Evolutionary conservation across 2,888 invertebrate species (phyloP).

Genomic region (Ennomos quercinarius): DNA sequence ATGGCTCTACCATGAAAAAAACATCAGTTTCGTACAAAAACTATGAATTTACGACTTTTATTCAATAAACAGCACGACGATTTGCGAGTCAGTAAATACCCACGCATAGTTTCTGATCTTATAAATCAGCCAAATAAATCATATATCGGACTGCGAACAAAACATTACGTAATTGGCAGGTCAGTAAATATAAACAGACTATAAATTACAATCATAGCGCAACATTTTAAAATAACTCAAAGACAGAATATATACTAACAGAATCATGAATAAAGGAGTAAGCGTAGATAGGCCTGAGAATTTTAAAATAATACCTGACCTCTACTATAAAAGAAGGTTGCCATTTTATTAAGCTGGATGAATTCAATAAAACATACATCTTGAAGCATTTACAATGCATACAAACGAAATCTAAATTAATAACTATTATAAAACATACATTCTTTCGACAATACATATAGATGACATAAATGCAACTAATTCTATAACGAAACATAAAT

Average conservation of each 20-base stretch:
- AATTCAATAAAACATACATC: no score
- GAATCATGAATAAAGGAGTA: conserved; percentile 44
- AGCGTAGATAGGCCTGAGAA: no score
- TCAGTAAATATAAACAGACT: conserved; percentile 46
- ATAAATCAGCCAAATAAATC: conserved; percentile 27
- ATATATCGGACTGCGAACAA: conserved; percentile 21
- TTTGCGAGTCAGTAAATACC: conserved; percentile 35
- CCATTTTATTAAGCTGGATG: no score
- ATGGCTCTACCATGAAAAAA: not conserved
- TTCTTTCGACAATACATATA: no score
- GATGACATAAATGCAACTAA: no score
- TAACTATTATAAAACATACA: no score
- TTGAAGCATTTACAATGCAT: no score
- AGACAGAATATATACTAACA: conserved; percentile 44
- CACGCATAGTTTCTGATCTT: conserved; percentile 30
- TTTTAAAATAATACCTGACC: no score
- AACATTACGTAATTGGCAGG: conserved; percentile 32
- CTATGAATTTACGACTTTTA: conserved; percentile 4
- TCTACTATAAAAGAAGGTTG: no score
- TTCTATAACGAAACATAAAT: no score
- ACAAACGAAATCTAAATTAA: no score
- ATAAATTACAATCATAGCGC: conserved; percentile 57
- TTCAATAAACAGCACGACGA: conserved; percentile 3
- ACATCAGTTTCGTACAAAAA: not conserved
- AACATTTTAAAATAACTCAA: conserved; percentile 53